Base-by-base conservation (phyloP, 1,140 invertebrate genomes). In the Drosophila kikkawai region DNA sequence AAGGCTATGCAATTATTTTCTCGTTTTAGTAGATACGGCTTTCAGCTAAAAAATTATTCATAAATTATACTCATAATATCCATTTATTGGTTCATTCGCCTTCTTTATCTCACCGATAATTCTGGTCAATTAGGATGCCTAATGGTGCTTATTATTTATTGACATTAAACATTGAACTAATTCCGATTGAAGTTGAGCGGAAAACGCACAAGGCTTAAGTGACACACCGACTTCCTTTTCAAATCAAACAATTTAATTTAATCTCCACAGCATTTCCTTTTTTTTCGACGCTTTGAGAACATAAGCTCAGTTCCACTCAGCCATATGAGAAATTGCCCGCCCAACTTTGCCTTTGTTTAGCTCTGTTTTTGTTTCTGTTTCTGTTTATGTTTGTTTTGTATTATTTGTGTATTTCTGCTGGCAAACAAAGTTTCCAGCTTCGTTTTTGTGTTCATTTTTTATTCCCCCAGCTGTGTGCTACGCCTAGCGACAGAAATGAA, bases 371-470 rank as follows among this genome's bases (percentile, higher is more conserved):
- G 66, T 68, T 76, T 83, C 44, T 75, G 45, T 67, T 56, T 50
- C 55, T 60, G 58, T 65, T 45, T 56, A 26, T 64, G 47, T 68
- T 84, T 83, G 51, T 63, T 76, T 66, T 84, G 70, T 70, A 76
- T 82, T 82, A 78, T 83, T 83, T 83, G 81, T 79, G 68, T 80
- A 63, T 75, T 77, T 68, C 37, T 68, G 64, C 42, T 77, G 45
- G 68, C 42, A 74, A 50, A 74, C 36, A 60, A 74, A 74, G 75
- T 65, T 64, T 67, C 19, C 53, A 53, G 48, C n/a, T 48, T 44
- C 47, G 13, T 58, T 80, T 63, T 70, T 79, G 48, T 32, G 41
- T 34, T 56, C 19, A 9, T 47, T 50, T 39, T 68, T 74, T 66
- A 69, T 47, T 56, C 55, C 29, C 9, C 48, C 57, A 22, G 51